Evolutionary conservation across 2,797 vertebrate species (phyloP), one percentile per base, ranked within the genome.

Genomic region (Tympanoctomys barrerae): DNA sequence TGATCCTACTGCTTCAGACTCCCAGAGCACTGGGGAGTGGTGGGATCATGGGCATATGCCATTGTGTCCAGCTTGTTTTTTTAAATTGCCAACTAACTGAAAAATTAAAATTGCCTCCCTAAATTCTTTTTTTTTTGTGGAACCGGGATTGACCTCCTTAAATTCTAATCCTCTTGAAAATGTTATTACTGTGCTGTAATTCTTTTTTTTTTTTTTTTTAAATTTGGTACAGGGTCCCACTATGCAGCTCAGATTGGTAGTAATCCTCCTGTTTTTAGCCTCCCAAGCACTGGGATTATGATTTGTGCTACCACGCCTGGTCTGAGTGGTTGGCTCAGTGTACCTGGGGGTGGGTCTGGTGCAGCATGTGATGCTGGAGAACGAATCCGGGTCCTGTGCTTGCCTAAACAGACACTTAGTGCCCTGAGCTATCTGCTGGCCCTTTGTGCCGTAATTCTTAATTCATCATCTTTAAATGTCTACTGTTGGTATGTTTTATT

Each of bases 131-230:
- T 91, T 57, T 57, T 57, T 57, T 57, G 42, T 6, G 3, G 4
- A 42, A 42, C 42, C 4, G 42, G 42, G 42, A 42, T 42, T 42
- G 42, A 42, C 36, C 59, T 87, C 13, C 10, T 7, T 91, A 73
- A 39, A 71, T 88, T 66, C 28, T 94, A 13, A 87, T 89, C n/a
- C 8, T 90, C 22, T 90, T 80, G 39, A 87, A 94, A 89, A 49
- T 88, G 4, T 91, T 62, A 70, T 36, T 87, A 80, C 42, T 89
- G 91, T n/a, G 14, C 14, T 0, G 21, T 94, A n/a, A 87, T 92
- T 89, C 5, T n/a, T 91, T 90, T 54, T 54, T 54, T 54, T 54
- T 57, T 57, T 57, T 57, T 57, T 57, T 13, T 54, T 14, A 13
- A 16, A 57, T 57, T 57, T 57, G 54, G 54, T 19, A 57, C 54